Evolutionary conservation across 1,140 invertebrate genomes (phyloP).

Genomic region (Solenopsis invicta): DNA sequence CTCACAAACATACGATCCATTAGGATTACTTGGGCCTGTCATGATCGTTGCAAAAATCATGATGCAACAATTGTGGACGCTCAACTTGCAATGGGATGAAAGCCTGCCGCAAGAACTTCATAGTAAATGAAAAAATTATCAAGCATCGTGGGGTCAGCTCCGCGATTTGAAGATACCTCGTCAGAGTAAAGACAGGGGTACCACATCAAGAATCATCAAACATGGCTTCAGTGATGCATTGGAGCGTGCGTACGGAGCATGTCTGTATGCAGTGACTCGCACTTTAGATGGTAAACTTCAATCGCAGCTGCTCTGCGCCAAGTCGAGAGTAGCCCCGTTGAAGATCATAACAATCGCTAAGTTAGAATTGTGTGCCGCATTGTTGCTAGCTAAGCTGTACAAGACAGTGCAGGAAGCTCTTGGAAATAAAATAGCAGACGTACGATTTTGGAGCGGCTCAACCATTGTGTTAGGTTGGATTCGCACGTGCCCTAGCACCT

Average conservation of each 20-base stretch:
- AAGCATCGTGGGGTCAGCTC: background rate
- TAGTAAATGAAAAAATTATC: background rate
- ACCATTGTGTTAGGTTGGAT: background rate
- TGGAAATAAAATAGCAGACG: background rate
- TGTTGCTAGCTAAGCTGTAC: background rate
- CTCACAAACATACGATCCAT: too few relatives aligned
- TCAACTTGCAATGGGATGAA: too few relatives aligned
- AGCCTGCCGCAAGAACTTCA: background rate
- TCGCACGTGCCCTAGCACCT: background rate
- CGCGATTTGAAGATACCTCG: too few relatives aligned
- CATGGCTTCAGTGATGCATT: background rate
- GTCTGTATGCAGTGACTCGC: constrained; percentile 7
- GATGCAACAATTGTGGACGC: background rate
- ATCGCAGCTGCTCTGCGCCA: constrained; percentile 13
- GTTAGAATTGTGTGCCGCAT: constrained; percentile 1
- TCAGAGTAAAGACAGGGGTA: too few relatives aligned
- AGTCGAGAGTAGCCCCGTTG: constrained; percentile 38
- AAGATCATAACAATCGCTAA: background rate
- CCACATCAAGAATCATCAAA: too few relatives aligned
- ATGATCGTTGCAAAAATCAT: background rate
- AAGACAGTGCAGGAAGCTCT: background rate
- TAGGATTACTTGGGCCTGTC: too few relatives aligned
- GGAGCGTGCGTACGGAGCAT: background rate
- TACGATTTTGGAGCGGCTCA: background rate
- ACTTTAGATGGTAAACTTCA: background rate